These are phyloP conservation scores for Lepisosteus oculatus DNA, from an alignment of 2,113 vertebrate genomes.

Conservation along the genomic window DNA sequence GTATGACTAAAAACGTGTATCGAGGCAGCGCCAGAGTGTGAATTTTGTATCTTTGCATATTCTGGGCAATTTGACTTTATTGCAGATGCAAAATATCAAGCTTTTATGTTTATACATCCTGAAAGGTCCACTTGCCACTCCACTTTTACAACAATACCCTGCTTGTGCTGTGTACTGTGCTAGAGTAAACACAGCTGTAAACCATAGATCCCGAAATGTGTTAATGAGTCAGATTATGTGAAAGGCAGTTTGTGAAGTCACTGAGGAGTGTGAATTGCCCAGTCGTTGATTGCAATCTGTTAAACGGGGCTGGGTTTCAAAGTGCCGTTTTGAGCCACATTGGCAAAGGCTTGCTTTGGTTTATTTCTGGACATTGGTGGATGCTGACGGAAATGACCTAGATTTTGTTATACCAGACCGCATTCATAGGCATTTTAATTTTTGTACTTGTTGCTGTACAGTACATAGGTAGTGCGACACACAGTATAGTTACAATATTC, in stretches of 20 bases:
- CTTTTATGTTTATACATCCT: not conserved
- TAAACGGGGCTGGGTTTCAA: not conserved
- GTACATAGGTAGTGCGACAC: too few species aligned
- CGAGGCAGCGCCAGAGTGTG: too few species aligned
- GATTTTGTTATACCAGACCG: too few species aligned
- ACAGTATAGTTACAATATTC: too few species aligned
- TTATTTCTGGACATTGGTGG: too few species aligned
- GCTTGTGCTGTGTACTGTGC: conserved; percentile 21
- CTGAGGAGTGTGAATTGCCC: not conserved
- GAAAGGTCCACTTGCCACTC: conserved; percentile 4
- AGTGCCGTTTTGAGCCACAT: not conserved
- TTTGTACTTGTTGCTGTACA: too few species aligned
- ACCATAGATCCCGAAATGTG: not conserved
- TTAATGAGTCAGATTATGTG: not conserved
- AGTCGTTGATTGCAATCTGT: not conserved
- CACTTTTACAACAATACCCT: too few species aligned
- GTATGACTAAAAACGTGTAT: too few species aligned
- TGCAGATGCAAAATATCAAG: conserved; percentile 10
- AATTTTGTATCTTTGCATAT: too few species aligned
- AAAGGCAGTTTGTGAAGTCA: not conserved
- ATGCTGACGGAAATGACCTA: too few species aligned
- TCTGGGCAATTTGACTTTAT: not conserved
- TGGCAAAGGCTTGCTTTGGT: too few species aligned
- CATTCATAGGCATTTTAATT: too few species aligned
- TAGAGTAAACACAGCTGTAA: conserved; percentile 44